Conservation (phyloP, 2,113 vertebrate species). For the Eonycteris spelaea region DNA sequence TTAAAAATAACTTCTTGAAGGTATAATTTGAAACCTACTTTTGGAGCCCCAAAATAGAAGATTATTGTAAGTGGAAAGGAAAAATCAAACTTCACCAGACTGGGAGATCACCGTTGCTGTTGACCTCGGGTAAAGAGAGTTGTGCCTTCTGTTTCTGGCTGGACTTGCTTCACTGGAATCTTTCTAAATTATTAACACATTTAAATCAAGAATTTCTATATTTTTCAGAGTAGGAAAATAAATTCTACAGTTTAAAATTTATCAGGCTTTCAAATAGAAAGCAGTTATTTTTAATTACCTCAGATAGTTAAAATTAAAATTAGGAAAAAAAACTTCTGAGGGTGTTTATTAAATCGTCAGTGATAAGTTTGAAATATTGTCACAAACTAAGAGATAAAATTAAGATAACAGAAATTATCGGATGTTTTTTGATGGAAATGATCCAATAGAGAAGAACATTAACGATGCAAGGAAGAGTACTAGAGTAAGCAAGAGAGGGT, state of each 20-base stretch:
- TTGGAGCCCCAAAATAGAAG: background rate
- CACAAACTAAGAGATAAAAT: background rate
- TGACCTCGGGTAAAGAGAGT: background rate
- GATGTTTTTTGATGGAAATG: background rate
- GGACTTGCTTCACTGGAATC: background rate
- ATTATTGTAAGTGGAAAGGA: background rate
- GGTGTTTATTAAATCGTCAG: background rate
- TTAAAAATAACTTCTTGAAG: constrained; percentile 9
- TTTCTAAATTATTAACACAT: background rate
- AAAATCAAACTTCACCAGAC: background rate
- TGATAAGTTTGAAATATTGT: background rate
- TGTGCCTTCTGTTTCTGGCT: background rate
- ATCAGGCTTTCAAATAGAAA: background rate
- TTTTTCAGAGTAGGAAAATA: background rate
- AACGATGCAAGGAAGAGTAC: background rate
- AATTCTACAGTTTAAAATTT: constrained; percentile 11
- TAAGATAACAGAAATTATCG: background rate
- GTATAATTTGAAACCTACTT: background rate
- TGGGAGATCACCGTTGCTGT: background rate
- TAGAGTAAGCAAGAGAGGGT: background rate
- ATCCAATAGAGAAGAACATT: background rate
- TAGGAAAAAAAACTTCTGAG: background rate
- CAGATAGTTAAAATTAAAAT: background rate
- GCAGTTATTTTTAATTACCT: background rate
- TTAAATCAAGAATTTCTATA: constrained; percentile 3